Conservation (phyloP, 2,888 invertebrate genomes). For the Agriopis leucophaearia region DNA sequence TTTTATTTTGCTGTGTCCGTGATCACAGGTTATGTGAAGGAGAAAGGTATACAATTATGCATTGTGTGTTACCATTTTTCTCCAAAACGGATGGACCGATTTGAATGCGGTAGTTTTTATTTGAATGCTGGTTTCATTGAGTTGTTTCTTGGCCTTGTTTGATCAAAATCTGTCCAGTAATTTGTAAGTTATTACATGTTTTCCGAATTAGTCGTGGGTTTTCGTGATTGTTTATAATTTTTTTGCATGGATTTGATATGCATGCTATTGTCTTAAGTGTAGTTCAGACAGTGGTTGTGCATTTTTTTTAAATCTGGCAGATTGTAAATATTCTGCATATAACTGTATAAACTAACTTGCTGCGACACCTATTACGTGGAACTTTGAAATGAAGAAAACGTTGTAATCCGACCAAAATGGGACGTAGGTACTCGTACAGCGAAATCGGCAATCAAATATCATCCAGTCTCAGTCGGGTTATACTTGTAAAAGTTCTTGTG, state of each 20-base stretch:
- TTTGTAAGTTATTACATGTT: no score
- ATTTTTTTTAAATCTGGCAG: background rate
- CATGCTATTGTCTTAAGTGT: constrained; percentile 21
- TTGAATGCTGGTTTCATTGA: no score
- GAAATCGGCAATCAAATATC: constrained; percentile 32
- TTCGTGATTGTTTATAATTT: no score
- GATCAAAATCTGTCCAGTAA: no score
- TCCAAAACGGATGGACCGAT: background rate
- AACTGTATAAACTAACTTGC: background rate
- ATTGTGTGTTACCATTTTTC: no score
- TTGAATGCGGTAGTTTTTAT: no score
- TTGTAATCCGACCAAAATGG: constrained; percentile 54
- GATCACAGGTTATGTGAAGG: no score
- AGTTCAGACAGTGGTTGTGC: background rate
- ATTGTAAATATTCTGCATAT: background rate
- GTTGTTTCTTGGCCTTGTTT: no score
- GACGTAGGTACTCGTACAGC: constrained; percentile 49
- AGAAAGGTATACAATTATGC: no score
- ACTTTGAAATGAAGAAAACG: constrained; percentile 30
- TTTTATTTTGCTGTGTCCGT: no score
- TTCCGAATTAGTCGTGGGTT: no score
- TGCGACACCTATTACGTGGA: background rate
- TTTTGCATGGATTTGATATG: constrained; percentile 27
- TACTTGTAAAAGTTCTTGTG: constrained; percentile 72
- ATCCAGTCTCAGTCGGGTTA: constrained; percentile 58